phyloP scores from a whole-genome alignment of 2,888 invertebrate species.

The Pinctada fucata region DNA sequence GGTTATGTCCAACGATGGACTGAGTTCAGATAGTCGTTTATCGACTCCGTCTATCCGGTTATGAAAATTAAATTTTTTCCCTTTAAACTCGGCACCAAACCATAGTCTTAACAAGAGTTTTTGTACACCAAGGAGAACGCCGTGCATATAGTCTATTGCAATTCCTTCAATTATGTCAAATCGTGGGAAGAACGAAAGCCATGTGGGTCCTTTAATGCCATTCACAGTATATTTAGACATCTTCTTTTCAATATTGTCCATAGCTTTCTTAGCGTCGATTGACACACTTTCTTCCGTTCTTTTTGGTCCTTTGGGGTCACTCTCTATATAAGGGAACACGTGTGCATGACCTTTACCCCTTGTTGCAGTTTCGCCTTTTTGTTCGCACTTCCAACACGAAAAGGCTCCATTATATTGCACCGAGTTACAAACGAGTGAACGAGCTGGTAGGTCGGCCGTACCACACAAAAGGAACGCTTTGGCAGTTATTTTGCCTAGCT shows the following conservation, averaged over 20 bases:
- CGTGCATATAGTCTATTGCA: slow-evolving; percentile 51
- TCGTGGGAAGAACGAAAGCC: background rate
- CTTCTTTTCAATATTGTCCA: background rate
- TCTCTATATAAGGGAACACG: slow-evolving; percentile 3
- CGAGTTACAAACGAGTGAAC: slow-evolving; percentile 4
- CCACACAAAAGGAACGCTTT: slow-evolving; percentile 12
- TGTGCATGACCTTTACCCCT: slow-evolving; percentile 12
- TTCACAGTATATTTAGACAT: background rate
- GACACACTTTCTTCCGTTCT: slow-evolving; percentile 5
- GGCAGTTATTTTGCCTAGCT: background rate
- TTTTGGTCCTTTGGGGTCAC: slow-evolving; percentile 5
- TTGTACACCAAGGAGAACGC: slow-evolving; percentile 42
- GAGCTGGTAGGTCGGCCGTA: slow-evolving; percentile 14
- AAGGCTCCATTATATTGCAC: slow-evolving; percentile 24
- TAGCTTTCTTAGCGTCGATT: background rate
- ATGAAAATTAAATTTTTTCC: slow-evolving; percentile 34
- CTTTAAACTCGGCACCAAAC: slow-evolving; percentile 30
- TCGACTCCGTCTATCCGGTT: slow-evolving; percentile 27
- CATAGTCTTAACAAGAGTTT: slow-evolving; percentile 40
- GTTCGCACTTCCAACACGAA: slow-evolving; percentile 23
- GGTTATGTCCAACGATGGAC: slow-evolving; percentile 37
- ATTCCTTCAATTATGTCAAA: slow-evolving; percentile 24
- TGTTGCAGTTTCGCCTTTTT: slow-evolving; percentile 6
- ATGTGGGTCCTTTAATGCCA: slow-evolving; percentile 21
- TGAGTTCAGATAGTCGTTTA: slow-evolving; percentile 17